Evolutionary conservation across 2,888 invertebrate species (phyloP).

Genomic region (Cephus rjabovi): DNA sequence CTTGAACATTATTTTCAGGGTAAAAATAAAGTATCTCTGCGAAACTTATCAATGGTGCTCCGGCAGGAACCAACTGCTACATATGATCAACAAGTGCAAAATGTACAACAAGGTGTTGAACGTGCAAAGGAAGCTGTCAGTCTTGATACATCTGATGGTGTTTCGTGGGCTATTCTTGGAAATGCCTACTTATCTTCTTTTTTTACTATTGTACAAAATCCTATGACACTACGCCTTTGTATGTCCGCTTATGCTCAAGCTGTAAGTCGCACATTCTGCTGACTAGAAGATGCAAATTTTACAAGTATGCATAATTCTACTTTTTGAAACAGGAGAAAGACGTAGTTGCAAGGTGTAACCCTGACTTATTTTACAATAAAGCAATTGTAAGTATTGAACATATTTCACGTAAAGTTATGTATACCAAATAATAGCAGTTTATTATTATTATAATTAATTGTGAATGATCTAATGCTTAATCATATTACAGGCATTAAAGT

Average conservation of each 20-base stretch:
- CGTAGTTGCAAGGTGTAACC: conserved; percentile 76
- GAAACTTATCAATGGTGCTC: conserved; percentile 85
- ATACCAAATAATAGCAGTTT: not conserved
- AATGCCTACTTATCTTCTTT: conserved; percentile 87
- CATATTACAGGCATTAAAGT: conserved; percentile 76
- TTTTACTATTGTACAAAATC: conserved; percentile 80
- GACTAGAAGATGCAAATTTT: not conserved
- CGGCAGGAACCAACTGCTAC: conserved; percentile 73
- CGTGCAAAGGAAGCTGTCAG: conserved; percentile 86
- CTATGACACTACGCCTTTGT: conserved; percentile 77
- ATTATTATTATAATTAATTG: conserved; percentile 14
- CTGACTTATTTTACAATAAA: conserved; percentile 87
- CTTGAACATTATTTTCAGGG: conserved; percentile 67
- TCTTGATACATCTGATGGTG: conserved; percentile 81
- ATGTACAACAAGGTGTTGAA: conserved; percentile 78
- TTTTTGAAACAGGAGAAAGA: conserved; percentile 73
- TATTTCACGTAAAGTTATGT: not conserved
- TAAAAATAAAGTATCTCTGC: conserved; percentile 79
- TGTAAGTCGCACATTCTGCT: conserved; percentile 66
- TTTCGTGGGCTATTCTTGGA: conserved; percentile 86
- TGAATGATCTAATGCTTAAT: not conserved
- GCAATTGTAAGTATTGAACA: conserved; percentile 76
- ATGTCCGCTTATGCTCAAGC: conserved; percentile 87
- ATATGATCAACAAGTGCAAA: conserved; percentile 70
- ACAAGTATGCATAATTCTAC: not conserved